Percentiles rank a stretch among this genome's conserved stretches.
Conservation (phyloP, 2,888 invertebrate genomes). For the Macrosoma leucophasiata region DNA sequence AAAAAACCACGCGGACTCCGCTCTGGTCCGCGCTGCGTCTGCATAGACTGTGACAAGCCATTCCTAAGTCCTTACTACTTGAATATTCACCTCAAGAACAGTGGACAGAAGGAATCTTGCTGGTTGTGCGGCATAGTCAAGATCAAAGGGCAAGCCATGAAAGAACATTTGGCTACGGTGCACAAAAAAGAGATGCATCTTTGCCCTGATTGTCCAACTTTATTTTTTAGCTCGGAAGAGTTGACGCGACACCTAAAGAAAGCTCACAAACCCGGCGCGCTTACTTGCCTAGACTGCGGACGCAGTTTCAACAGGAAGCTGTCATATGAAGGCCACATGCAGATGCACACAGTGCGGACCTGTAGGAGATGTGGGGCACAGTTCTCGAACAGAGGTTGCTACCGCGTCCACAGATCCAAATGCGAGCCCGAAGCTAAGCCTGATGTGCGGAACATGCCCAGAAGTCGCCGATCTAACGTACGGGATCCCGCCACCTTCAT, state of each 20-base stretch:
- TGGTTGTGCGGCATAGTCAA: conserved; percentile 43
- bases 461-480: conserved; percentile 47
- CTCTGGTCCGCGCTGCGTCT: conserved; percentile 41
- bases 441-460: conserved; percentile 36
- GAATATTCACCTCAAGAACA: conserved; percentile 52
- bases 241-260: conserved; percentile 39
- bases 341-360: conserved; percentile 59
- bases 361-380: conserved; percentile 53
- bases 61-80: conserved; percentile 51
- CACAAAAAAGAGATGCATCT: conserved; percentile 38
- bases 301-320: conserved; percentile 43
- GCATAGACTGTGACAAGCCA: conserved; percentile 52
- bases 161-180: conserved; percentile 37
- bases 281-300: conserved; percentile 55
- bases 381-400: conserved; percentile 57
- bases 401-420: conserved; percentile 50
- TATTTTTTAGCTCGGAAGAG: conserved; percentile 36
- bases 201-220: conserved; percentile 48
- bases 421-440: conserved; percentile 63
- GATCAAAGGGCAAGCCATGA: conserved; percentile 42
- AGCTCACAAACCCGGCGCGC: conserved; percentile 40
- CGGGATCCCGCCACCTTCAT: conserved; percentile 57
- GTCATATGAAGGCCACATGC: conserved; percentile 49
- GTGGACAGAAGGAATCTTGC: conserved; percentile 58
- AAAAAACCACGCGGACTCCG: conserved; percentile 35